phyloP scores from a whole-genome alignment of 2,113 vertebrate genomes.

The Spilogale gracilis region DNA sequence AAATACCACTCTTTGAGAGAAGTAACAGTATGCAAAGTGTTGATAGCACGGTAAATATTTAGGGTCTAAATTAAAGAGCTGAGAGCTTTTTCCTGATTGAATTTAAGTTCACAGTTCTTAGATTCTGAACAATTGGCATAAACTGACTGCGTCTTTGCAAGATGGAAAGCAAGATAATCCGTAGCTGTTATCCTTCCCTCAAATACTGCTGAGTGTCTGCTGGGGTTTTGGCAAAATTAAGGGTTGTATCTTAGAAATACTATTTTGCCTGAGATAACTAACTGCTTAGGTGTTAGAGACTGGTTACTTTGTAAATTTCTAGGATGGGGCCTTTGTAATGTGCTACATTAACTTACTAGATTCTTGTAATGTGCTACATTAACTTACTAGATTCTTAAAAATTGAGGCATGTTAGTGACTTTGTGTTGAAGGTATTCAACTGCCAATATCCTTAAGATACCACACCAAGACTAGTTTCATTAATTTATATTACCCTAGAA shows the following conservation, averaged over 20 bases:
- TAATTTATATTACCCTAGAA: background rate
- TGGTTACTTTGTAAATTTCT: background rate
- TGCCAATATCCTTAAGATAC: background rate
- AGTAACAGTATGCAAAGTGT: background rate
- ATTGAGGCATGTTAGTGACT: background rate
- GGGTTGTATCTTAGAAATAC: background rate
- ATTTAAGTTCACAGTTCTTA: background rate
- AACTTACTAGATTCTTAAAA: background rate
- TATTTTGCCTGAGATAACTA: background rate
- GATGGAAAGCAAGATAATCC: background rate
- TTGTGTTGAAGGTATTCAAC: background rate
- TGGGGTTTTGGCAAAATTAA: background rate
- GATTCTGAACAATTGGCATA: background rate
- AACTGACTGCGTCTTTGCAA: background rate
- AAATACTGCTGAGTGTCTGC: background rate
- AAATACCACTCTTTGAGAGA: background rate
- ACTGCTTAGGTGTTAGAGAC: background rate
- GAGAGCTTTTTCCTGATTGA: background rate
- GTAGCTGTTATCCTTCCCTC: background rate
- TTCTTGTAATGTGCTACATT: background rate
- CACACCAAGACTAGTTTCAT: background rate
- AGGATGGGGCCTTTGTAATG: background rate
- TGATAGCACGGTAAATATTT: background rate
- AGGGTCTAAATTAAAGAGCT: background rate
- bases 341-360: background rate